A percentile compares a stretch with the other conserved stretches of the same genome.
Evolutionary conservation across 2,113 vertebrate species (phyloP).

Genomic region (Montifringilla adamsi): DNA sequence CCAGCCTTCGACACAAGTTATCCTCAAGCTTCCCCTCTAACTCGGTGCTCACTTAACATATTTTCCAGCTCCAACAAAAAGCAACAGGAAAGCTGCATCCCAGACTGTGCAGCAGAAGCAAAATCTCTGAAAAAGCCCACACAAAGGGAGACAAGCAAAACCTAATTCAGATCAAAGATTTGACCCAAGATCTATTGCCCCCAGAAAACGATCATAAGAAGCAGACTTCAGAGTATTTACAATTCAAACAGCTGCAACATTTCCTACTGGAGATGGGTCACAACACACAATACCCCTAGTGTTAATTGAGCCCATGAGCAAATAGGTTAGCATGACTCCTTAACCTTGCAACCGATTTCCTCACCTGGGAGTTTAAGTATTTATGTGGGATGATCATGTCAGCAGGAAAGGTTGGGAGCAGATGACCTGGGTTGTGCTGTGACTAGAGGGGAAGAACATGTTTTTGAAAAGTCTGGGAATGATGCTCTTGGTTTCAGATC

Average conservation of each 20-base stretch:
- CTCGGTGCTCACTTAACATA: background rate
- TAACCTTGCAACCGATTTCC: background rate
- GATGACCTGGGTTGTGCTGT: background rate
- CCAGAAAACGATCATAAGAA: background rate
- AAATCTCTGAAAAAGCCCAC: background rate
- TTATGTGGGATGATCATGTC: background rate
- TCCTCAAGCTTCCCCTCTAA: background rate
- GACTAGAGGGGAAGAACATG: background rate
- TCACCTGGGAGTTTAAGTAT: background rate
- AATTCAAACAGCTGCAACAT: background rate
- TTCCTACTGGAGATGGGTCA: background rate
- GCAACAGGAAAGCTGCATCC: background rate
- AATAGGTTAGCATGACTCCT: background rate
- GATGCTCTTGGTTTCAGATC: background rate
- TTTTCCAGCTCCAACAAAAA: background rate
- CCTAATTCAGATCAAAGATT: background rate
- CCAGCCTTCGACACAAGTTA: background rate
- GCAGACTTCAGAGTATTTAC: background rate
- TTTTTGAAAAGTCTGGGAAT: background rate
- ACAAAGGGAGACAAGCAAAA: background rate
- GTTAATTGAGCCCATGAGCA: constrained; percentile 4
- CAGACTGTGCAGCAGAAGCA: background rate
- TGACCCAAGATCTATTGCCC: background rate
- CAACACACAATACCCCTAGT: background rate
- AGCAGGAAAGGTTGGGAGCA: background rate